phyloP scores from a whole-genome alignment of 2,113 vertebrate genomes.

The Mesembrinibis cayennensis region DNA sequence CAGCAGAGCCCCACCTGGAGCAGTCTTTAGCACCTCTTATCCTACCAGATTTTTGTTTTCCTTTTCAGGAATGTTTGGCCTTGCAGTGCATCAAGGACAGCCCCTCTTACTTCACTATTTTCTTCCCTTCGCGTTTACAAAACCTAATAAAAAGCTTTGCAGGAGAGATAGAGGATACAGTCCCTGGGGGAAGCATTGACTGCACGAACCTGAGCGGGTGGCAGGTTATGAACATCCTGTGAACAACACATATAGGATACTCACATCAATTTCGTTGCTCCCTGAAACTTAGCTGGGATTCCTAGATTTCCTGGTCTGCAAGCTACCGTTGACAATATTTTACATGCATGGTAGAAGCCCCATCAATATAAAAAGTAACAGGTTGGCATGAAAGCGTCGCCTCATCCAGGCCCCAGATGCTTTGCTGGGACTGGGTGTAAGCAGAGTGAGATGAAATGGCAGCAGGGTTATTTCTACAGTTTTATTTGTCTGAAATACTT shows the following conservation, averaged over 20 bases:
- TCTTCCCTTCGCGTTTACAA: constrained; percentile 28
- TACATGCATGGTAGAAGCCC: neutral
- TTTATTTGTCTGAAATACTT: neutral
- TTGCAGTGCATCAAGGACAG: constrained; percentile 46
- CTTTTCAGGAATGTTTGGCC: constrained; percentile 42
- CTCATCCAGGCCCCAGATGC: neutral
- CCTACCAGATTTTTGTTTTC: constrained; percentile 50
- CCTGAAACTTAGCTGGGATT: neutral
- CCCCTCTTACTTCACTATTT: constrained; percentile 45
- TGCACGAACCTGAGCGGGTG: neutral
- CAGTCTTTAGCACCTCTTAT: constrained; percentile 23
- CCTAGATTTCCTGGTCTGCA: neutral
- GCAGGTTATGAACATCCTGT: neutral
- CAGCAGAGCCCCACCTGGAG: neutral
- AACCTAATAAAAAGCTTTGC: constrained; percentile 52
- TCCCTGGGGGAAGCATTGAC: neutral
- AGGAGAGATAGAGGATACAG: neutral
- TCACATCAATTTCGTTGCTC: neutral
- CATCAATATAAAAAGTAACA: neutral
- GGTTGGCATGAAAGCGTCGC: neutral
- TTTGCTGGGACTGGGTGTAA: neutral
- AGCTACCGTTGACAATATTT: neutral
- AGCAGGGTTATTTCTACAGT: neutral
- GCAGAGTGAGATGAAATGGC: neutral
- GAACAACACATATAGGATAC: neutral